Base-by-base conservation (phyloP, 2,113 vertebrate species). In the Columba janthina region DNA sequence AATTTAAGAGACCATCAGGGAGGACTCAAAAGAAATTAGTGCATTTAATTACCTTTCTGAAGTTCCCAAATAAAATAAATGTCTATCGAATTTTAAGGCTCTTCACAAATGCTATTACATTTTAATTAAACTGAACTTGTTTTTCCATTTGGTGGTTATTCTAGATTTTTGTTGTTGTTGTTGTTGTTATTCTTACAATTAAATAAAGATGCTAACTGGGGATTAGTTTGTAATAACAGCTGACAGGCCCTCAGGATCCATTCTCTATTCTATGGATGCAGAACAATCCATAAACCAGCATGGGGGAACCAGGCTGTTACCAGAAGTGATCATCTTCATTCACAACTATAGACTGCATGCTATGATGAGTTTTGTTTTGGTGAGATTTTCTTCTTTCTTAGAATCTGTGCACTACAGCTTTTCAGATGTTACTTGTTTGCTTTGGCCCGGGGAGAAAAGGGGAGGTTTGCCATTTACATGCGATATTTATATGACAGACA, bases 111-210 rank as follows among this genome's bases (percentile, higher is more conserved):
- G 51, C 36, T 85, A 86, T 94, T 96, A 72, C 19, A 14, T 77
- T 96, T 96, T 95, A 93, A 96, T 96, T 94, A 90, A 83, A 95
- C 48, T 89, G 18, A 86, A 64, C 28, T 90, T 77, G 46, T 40
- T 80, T 89, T 90, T 56, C 66, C 58, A 84, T 88, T 85, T 87
- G 89, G 57, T 60, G 16, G 56, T 92, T 91, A 81, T 88, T 86
- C 53, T 81, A 65, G 31, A 38, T 94, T 50, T 69, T 83, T 83
- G 19, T 19, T n/a, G n/a, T 46, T 46, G 66, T 74, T 18, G 51
- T 67, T 51, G 58, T 56, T 16, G 46, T 89, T 81, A 79, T 95
- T 95, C 51, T 79, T 90, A 64, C 34, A 91, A 85, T 89, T 82
- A 42, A 93, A 95, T 96, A 46, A 92, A 96, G 58, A 53, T 94